These are phyloP conservation scores for Sarcophaga peregrina DNA, from an alignment of 1,140 invertebrate genomes.

Conservation along the genomic window DNA sequence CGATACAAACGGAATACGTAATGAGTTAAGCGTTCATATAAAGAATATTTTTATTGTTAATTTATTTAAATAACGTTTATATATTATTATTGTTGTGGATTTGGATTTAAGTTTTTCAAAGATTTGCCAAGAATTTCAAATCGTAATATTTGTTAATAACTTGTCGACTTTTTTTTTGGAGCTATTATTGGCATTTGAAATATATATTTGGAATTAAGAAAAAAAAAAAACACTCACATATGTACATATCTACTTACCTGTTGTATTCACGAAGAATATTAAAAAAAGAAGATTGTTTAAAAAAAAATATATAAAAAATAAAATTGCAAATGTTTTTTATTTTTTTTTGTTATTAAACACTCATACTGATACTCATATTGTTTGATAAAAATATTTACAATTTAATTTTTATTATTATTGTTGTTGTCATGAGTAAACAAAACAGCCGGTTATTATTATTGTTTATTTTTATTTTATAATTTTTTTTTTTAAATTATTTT, in stretches of 20 bases:
- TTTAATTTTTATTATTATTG: neutral
- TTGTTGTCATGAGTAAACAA: slow-evolving; percentile 4
- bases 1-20: neutral
- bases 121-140: neutral
- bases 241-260: too few species aligned
- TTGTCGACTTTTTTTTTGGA: neutral
- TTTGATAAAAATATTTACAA: too few species aligned
- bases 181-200: neutral
- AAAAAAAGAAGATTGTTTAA: too few species aligned
- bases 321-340: too few species aligned
- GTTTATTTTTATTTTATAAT: neutral
- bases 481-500: neutral
- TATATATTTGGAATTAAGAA: neutral
- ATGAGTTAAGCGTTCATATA: neutral
- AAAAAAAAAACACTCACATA: too few species aligned
- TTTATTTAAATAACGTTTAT: neutral
- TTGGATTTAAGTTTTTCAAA: neutral
- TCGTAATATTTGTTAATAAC: neutral
- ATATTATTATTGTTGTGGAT: neutral
- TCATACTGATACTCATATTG: too few species aligned
- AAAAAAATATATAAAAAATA: too few species aligned
- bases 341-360: too few species aligned
- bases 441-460: slow-evolving; percentile 5
- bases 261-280: too few species aligned
- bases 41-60: slow-evolving; percentile 8